phyloP scores from a whole-genome alignment of 2,113 vertebrate genomes.

The Isichthys henryi region DNA sequence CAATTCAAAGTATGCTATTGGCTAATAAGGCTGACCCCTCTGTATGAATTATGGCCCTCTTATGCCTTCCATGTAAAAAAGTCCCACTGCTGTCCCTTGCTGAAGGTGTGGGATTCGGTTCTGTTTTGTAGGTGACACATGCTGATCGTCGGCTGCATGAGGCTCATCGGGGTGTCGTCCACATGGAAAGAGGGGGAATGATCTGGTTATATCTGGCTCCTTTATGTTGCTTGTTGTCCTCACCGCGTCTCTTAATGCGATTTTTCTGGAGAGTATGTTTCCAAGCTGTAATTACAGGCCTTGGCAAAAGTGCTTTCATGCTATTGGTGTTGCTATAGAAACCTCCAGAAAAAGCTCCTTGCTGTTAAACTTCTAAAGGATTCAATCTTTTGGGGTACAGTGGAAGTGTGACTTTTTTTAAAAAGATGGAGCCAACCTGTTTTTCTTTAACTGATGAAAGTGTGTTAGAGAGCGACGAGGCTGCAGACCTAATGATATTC shows the following conservation, averaged over 20 bases:
- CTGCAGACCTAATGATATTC: background rate
- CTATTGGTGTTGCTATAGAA: conserved; percentile 23
- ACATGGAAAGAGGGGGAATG: background rate
- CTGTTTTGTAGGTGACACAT: background rate
- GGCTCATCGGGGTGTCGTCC: background rate
- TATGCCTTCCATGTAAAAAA: background rate
- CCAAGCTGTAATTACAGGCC: conserved; percentile 17
- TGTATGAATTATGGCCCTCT: background rate
- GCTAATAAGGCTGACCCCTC: background rate
- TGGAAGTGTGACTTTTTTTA: background rate
- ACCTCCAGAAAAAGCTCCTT: conserved; percentile 6
- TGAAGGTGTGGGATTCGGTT: background rate
- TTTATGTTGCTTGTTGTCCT: background rate
- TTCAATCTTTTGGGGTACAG: background rate
- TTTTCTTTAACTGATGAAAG: background rate
- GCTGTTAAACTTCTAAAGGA: conserved; percentile 5
- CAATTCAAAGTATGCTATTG: background rate
- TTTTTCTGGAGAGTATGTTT: conserved; percentile 4
- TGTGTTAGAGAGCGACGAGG: background rate
- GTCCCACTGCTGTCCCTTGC: background rate
- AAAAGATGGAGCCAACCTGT: background rate
- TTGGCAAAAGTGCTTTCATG: conserved; percentile 1
- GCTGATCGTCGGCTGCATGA: background rate
- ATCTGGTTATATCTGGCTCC: background rate
- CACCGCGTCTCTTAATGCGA: background rate